phyloP scores from a whole-genome alignment of 2,888 invertebrate genomes.

The Hypomecis punctinalis region DNA sequence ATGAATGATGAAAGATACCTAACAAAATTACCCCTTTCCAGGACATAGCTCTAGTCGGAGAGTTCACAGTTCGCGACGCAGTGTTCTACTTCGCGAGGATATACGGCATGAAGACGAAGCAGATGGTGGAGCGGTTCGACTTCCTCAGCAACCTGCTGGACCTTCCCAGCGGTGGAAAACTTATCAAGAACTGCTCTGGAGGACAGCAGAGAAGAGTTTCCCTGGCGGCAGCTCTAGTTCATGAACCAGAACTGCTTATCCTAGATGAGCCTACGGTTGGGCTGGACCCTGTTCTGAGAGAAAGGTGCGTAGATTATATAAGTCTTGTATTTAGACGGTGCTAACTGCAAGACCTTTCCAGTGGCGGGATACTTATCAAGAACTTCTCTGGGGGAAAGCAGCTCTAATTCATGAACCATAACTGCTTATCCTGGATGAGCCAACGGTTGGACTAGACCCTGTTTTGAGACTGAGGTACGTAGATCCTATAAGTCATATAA shows the following conservation, averaged over 20 bases:
- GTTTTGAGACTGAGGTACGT: slow-evolving; percentile 91
- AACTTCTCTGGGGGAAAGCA: slow-evolving; percentile 95
- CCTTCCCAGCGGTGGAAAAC: slow-evolving; percentile 88
- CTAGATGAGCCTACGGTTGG: slow-evolving; percentile 98
- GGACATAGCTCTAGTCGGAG: slow-evolving; percentile 92
- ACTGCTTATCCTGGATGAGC: slow-evolving; percentile 95
- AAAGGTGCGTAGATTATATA: slow-evolving; percentile 84
- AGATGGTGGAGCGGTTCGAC: slow-evolving; percentile 87
- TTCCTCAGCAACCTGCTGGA: slow-evolving; percentile 90
- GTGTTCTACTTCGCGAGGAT: slow-evolving; percentile 95
- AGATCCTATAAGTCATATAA: neutral
- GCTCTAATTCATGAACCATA: slow-evolving; percentile 95
- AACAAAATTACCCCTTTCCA: slow-evolving; percentile 51
- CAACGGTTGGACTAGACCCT: slow-evolving; percentile 97
- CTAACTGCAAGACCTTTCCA: slow-evolving; percentile 88
- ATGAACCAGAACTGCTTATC: slow-evolving; percentile 94
- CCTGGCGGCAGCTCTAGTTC: slow-evolving; percentile 94
- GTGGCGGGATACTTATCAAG: slow-evolving; percentile 86
- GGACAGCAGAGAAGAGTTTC: slow-evolving; percentile 96
- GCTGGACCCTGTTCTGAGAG: slow-evolving; percentile 94
- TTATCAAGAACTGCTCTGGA: slow-evolving; percentile 91
- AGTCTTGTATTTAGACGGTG: neutral
- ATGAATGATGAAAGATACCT: too few relatives aligned
- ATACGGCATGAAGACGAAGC: slow-evolving; percentile 89
- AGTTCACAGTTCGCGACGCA: slow-evolving; percentile 93